Percentiles rank a stretch among this genome's conserved stretches.
These are phyloP conservation scores for Syrista parreyssii DNA, from an alignment of 2,888 invertebrate species.

Conservation along the genomic window DNA sequence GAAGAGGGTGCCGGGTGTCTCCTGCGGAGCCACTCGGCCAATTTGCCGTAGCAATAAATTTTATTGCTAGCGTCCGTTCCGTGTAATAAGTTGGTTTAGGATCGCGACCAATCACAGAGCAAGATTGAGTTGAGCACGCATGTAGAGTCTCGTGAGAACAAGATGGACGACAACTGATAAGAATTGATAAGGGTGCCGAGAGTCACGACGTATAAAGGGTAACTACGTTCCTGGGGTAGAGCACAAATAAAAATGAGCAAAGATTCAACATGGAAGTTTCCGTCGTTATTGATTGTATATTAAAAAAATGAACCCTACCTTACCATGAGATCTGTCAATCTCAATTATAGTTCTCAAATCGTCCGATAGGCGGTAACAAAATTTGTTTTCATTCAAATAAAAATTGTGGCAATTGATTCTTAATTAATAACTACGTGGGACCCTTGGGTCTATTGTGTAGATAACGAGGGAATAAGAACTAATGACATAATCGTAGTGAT, in stretches of 20 bases:
- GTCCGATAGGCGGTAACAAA: too few species aligned
- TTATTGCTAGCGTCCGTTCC: slow-evolving; percentile 47
- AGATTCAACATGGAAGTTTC: background rate
- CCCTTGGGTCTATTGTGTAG: background rate
- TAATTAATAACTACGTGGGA: background rate
- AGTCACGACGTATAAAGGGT: background rate
- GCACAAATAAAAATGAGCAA: background rate
- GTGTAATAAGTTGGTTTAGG: slow-evolving; percentile 3
- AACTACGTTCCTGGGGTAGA: background rate
- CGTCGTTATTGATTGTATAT: background rate
- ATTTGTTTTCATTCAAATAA: background rate
- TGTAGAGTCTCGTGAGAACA: background rate
- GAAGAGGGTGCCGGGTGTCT: slow-evolving; percentile 4
- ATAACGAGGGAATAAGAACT: background rate
- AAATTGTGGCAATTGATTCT: background rate
- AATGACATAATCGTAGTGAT: background rate
- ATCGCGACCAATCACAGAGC: slow-evolving; percentile 7
- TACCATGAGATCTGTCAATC: background rate
- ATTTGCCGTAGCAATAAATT: slow-evolving; percentile 29
- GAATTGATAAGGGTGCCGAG: background rate
- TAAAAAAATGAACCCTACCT: too few species aligned
- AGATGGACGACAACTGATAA: background rate
- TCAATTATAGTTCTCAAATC: background rate
- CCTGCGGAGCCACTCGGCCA: slow-evolving; percentile 11
- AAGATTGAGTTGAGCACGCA: background rate